A percentile compares a stretch with the other conserved stretches of the same genome.
Evolutionary conservation across 2,113 vertebrate genomes (phyloP).

Genomic region (Abramis brama): DNA sequence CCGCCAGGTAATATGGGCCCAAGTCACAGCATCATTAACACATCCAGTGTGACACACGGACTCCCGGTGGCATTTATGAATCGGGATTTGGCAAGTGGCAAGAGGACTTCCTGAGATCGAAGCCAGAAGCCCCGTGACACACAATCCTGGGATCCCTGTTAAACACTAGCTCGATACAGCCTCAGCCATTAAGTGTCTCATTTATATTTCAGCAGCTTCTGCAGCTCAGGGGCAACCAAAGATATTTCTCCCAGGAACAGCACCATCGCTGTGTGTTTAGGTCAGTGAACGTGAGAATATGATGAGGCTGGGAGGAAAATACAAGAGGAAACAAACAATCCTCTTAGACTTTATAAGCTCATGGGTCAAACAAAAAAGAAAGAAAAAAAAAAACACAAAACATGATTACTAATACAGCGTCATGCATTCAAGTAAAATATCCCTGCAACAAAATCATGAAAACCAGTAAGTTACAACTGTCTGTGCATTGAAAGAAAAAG

Average conservation of each 20-base stretch:
- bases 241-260: constrained; percentile 48
- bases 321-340: constrained; percentile 19
- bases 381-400: not conserved
- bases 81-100: constrained; percentile 13
- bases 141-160: constrained; percentile 50
- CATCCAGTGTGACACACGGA: constrained; percentile 10
- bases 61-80: constrained; percentile 46
- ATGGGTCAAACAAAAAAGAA: not conserved
- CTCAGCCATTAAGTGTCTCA: constrained; percentile 53
- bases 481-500: constrained; percentile 24
- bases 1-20: not conserved
- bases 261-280: constrained; percentile 29
- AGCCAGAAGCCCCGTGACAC: constrained; percentile 47
- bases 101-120: constrained; percentile 47
- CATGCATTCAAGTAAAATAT: not conserved
- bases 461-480: constrained; percentile 10
- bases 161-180: constrained; percentile 59
- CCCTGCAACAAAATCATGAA: constrained; percentile 7
- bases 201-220: constrained; percentile 62
- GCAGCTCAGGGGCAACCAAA: constrained; percentile 51
- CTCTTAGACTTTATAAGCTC: not conserved
- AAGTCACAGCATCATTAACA: not conserved
- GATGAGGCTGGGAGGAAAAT: constrained; percentile 23
- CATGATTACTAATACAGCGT: not conserved
- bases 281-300: constrained; percentile 40